phyloP scores from a whole-genome alignment of 2,113 vertebrate genomes.

The Nerophis lumbriciformis region DNA sequence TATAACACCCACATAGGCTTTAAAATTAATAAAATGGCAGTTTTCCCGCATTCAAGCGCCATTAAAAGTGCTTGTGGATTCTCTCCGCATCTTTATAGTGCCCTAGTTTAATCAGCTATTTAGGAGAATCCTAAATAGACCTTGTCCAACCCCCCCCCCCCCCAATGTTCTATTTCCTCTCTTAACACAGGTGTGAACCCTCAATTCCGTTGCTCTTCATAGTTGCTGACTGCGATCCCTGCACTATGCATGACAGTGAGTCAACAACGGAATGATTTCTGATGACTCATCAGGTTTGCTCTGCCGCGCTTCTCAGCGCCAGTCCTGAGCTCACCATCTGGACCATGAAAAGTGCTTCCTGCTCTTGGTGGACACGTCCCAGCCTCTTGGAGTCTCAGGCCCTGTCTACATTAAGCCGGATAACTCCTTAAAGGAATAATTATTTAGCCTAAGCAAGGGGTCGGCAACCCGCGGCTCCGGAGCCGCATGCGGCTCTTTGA shows the following conservation, averaged over 20 bases:
- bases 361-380: slow-evolving; percentile 8
- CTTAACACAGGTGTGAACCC: slow-evolving; percentile 45
- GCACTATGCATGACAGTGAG: slow-evolving; percentile 28
- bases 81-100: slow-evolving; percentile 31
- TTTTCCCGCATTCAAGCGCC: slow-evolving; percentile 45
- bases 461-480: too few relatives aligned
- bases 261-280: slow-evolving; percentile 55
- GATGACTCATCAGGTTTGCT: slow-evolving; percentile 55
- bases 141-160: slow-evolving; percentile 34
- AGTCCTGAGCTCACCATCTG: slow-evolving; percentile 37
- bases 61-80: slow-evolving; percentile 29
- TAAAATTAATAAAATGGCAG: slow-evolving; percentile 21
- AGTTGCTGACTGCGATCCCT: slow-evolving; percentile 58
- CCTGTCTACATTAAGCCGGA: too few relatives aligned
- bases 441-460: too few relatives aligned
- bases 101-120: slow-evolving; percentile 47
- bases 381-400: slow-evolving; percentile 14
- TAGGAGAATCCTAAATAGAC: slow-evolving; percentile 60
- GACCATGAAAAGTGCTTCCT: slow-evolving; percentile 20
- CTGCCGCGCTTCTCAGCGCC: slow-evolving; percentile 20
- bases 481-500: too few relatives aligned
- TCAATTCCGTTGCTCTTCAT: slow-evolving; percentile 30
- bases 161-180: slow-evolving; percentile 30
- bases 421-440: too few relatives aligned
- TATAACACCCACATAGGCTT: slow-evolving; percentile 18